A percentile compares a stretch with the other conserved stretches of the same genome.
phyloP scores from a whole-genome alignment of 2,113 vertebrate species.

The Tauraco erythrolophus region DNA sequence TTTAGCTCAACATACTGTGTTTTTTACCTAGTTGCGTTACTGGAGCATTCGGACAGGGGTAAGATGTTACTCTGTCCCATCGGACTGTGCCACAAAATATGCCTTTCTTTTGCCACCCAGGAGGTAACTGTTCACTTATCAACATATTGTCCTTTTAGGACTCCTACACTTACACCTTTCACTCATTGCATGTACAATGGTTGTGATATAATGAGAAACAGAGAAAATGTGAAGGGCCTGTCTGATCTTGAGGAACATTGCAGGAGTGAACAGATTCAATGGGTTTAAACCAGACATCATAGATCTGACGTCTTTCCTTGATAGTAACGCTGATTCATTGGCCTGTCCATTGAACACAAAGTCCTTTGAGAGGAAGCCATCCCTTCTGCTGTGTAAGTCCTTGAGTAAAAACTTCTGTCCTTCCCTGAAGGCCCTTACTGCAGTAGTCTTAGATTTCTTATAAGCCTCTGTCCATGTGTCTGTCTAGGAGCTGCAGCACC shows the following conservation, averaged over 20 bases:
- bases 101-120: not conserved
- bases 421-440: not conserved
- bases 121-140: not conserved
- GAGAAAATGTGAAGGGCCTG: not conserved
- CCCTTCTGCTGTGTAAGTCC: not conserved
- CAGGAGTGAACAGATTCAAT: not conserved
- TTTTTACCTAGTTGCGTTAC: not conserved
- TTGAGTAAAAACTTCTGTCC: not conserved
- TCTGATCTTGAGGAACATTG: not conserved
- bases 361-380: not conserved
- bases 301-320: not conserved
- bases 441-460: not conserved
- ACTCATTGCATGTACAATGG: not conserved
- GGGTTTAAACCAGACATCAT: not conserved
- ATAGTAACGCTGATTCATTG: not conserved
- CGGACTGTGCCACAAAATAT: not conserved
- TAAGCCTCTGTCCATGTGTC: fast-evolving
- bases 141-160: not conserved
- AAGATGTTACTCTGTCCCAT: not conserved
- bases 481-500: not conserved
- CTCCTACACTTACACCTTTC: not conserved
- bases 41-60: not conserved
- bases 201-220: not conserved
- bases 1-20: not conserved
- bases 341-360: not conserved